Base-by-base conservation (phyloP, 2,797 vertebrate species). In the Argyrosomus regius region DNA sequence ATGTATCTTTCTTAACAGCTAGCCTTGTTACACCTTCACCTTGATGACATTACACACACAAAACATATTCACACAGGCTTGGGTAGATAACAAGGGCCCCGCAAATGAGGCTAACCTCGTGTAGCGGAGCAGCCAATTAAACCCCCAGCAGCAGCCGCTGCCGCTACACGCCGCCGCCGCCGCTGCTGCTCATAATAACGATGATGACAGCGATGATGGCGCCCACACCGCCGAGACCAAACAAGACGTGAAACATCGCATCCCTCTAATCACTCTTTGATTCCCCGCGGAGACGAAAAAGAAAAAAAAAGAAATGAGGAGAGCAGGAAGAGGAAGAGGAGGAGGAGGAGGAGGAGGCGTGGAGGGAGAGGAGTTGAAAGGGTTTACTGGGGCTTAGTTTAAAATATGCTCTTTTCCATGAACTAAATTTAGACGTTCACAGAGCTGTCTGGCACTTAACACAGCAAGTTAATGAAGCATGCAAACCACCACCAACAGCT, bases 51-150 rank as follows among this genome's bases (percentile, higher is more conserved):
- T 3, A 24, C 59, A 57, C 62, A 28, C 17, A 56, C 48, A 54
- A 62, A 69, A 57, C 7, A 41, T 5, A 14, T 66, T 22, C 67
- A 5, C 50, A 67, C 68, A 31, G 4, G 22, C 65, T 54, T 16
- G 1, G 39, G 48, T 9, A 46, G 59, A 82, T 87, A 90, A 85
- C 81, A 69, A 88, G 85, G 48, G 6, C 31, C 31, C 79, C 9
- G 35, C 62, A 88, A 84, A 85, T 78, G 77, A 87, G 80, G 78
- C 82, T 62, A 82, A 73, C 77, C 72, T 80, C 26, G 4, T 64
- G 82, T 62, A 75, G 70, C 66, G 1, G 72, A 81, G 79, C 74
- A 78, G 83, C 84, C 88, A 90, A 89, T 91, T 89, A 90, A 75
- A 81, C 12, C 43, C 50, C 74, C 78, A 10, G 35, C 35, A 14